Conservation (phyloP, 2,113 vertebrate species). For the Malurus elegans region DNA sequence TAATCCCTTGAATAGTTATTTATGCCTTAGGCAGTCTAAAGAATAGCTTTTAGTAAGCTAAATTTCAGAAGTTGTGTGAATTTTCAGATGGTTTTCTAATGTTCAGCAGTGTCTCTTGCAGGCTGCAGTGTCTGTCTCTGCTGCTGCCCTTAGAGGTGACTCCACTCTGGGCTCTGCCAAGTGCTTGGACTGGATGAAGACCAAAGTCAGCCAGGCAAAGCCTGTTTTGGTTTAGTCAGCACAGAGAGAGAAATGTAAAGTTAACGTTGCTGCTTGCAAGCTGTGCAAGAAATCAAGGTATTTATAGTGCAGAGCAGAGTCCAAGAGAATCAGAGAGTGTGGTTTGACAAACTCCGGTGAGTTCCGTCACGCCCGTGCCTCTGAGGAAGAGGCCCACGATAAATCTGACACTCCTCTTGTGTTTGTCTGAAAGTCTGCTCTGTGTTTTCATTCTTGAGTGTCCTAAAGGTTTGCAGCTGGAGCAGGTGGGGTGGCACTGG, state of each 20-base stretch:
- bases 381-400: not conserved
- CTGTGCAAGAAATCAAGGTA: not conserved
- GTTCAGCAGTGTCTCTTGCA: not conserved
- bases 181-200: not conserved
- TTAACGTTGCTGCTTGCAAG: not conserved
- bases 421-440: not conserved
- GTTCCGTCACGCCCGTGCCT: not conserved
- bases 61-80: not conserved
- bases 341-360: not conserved
- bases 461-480: not conserved
- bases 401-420: fast-evolving
- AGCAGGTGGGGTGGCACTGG: not conserved
- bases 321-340: not conserved
- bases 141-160: not conserved
- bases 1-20: not conserved
- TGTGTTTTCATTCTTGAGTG: not conserved
- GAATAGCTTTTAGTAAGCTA: not conserved
- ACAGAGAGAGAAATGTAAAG: not conserved
- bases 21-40: not conserved
- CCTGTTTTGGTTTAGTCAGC: not conserved
- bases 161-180: not conserved
- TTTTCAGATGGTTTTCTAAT: not conserved
- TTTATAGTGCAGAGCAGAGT: not conserved
- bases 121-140: not conserved
- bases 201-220: not conserved